A percentile compares a stretch with the other conserved stretches of the same genome.
Conservation (phyloP, 2,888 invertebrate species). For the Ecdyonurus torrentis region DNA sequence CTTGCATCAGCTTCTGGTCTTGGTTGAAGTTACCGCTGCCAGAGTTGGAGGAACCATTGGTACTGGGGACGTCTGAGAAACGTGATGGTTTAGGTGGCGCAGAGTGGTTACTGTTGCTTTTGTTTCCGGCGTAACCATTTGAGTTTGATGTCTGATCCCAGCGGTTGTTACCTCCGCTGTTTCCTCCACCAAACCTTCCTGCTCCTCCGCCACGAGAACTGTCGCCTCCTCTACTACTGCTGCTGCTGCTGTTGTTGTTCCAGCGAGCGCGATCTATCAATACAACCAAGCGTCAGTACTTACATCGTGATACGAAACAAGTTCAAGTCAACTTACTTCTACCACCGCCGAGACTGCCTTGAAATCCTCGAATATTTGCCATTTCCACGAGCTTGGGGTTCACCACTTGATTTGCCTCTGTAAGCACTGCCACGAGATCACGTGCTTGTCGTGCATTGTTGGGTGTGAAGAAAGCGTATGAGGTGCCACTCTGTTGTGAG, state of each 20-base stretch:
- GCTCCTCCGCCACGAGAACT: slow-evolving; percentile 33
- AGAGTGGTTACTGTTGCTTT: not conserved
- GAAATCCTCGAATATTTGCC: slow-evolving; percentile 28
- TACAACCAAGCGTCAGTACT: too few species aligned
- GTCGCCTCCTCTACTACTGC: slow-evolving; percentile 25
- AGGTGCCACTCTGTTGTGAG: slow-evolving; percentile 72
- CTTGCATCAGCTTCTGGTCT: not conserved
- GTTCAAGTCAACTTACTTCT: slow-evolving; percentile 20
- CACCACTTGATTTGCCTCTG: slow-evolving; percentile 80
- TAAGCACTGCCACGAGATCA: slow-evolving; percentile 73
- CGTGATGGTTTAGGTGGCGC: not conserved
- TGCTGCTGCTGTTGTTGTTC: slow-evolving; percentile 28
- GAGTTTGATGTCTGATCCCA: not conserved
- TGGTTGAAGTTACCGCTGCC: not conserved
- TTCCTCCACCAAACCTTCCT: slow-evolving; percentile 17
- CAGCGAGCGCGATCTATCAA: slow-evolving; percentile 31
- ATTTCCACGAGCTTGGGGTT: slow-evolving; percentile 73
- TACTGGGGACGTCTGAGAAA: not conserved
- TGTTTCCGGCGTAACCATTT: not conserved
- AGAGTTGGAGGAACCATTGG: not conserved
- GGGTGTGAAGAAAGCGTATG: slow-evolving; percentile 89
- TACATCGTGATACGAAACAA: slow-evolving; percentile 21
- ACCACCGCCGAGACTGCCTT: slow-evolving; percentile 18
- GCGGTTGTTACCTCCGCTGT: slow-evolving; percentile 21
- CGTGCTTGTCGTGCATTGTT: slow-evolving; percentile 74